These are phyloP conservation scores for Scytalopus superciliaris DNA, from an alignment of 2,113 vertebrate genomes.

Conservation along the genomic window DNA sequence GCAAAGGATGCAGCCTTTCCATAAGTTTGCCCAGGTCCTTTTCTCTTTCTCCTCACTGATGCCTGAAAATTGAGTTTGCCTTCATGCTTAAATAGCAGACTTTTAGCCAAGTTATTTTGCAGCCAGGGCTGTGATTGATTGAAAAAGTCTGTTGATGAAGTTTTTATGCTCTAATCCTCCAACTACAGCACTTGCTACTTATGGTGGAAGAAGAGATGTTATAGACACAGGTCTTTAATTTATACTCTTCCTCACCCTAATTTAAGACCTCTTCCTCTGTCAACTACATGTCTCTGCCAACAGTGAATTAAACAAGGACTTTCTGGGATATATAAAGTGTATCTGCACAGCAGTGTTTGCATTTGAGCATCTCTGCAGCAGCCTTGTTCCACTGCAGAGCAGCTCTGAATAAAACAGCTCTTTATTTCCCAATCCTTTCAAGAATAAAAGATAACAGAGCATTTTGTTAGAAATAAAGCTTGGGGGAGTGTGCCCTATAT, in stretches of 20 bases:
- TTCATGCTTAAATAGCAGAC: not conserved
- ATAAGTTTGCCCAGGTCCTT: not conserved
- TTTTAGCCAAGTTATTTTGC: not conserved
- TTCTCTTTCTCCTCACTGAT: not conserved
- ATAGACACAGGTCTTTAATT: not conserved
- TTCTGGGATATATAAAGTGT: not conserved
- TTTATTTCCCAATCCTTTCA: not conserved
- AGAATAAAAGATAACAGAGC: not conserved
- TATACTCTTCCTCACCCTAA: not conserved
- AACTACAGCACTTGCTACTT: not conserved
- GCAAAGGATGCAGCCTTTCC: not conserved
- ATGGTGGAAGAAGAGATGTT: not conserved
- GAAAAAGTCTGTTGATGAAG: not conserved
- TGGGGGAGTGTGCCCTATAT: not conserved
- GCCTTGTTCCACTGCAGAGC: not conserved
- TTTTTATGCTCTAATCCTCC: not conserved
- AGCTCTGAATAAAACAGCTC: not conserved
- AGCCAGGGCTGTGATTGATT: not conserved
- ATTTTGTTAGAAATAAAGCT: not conserved
- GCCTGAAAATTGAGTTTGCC: not conserved
- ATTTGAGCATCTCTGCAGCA: not conserved
- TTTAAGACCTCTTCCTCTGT: not conserved
- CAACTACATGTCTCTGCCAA: not conserved
- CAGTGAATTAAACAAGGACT: not conserved
- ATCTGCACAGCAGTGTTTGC: not conserved